Conservation (phyloP, 2,888 invertebrate genomes). For the Agrotis clavis region DNA sequence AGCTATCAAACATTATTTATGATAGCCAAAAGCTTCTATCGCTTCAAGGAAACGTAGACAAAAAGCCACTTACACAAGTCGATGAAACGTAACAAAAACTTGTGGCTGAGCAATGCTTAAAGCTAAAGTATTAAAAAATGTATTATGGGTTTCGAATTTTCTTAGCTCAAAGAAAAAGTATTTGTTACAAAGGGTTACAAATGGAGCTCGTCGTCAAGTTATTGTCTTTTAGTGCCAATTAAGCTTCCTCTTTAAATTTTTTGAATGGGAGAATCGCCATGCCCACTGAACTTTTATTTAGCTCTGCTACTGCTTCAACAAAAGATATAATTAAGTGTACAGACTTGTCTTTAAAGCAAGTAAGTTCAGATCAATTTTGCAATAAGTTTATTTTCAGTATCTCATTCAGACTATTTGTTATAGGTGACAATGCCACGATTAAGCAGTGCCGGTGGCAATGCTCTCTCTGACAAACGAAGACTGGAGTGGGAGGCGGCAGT, state of each 20-base stretch:
- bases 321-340: constrained; percentile 12
- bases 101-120: neutral
- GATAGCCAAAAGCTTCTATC: neutral
- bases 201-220: constrained; percentile 64
- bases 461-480: constrained; percentile 89
- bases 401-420: constrained; percentile 68
- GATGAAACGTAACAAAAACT: neutral
- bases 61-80: neutral
- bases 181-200: constrained; percentile 65
- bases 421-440: constrained; percentile 94
- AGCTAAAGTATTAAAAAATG: neutral
- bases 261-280: constrained; percentile 34
- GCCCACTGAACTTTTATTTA: constrained; percentile 38
- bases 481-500: constrained; percentile 95
- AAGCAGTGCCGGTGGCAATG: constrained; percentile 83
- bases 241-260: constrained; percentile 63
- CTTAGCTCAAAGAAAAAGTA: constrained; percentile 24
- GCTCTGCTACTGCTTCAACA: constrained; percentile 33
- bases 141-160: neutral
- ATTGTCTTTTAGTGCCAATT: constrained; percentile 71
- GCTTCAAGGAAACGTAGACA: neutral
- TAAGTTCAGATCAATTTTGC: neutral
- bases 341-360: constrained; percentile 22
- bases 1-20: neutral
- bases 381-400: neutral